These are phyloP conservation scores for Drosophila insularis DNA, from an alignment of 1,140 invertebrate species.

Conservation along the genomic window DNA sequence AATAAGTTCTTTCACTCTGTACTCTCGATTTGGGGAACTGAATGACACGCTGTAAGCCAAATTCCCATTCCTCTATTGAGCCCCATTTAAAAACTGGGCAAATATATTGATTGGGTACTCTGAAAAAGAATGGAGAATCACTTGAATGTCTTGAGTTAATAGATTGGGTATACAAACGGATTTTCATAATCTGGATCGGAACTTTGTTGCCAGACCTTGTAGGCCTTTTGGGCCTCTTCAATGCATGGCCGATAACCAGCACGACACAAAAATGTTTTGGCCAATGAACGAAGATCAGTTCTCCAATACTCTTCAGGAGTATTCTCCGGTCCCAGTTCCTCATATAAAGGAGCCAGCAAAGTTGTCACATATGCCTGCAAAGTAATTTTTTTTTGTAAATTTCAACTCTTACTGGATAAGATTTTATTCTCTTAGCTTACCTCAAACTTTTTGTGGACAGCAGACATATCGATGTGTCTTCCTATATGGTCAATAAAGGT, in stretches of 20 bases:
- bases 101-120: constrained; percentile 88
- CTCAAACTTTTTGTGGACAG: constrained; percentile 87
- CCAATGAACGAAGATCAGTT: constrained; percentile 85
- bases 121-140: constrained; percentile 71
- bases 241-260: constrained; percentile 89
- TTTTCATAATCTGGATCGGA: constrained; percentile 88
- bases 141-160: background rate
- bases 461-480: constrained; percentile 86
- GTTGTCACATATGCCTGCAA: constrained; percentile 86
- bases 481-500: constrained; percentile 91
- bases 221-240: constrained; percentile 86
- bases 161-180: constrained; percentile 84
- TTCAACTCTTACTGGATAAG: too few relatives aligned
- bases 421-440: constrained; percentile 71
- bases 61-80: constrained; percentile 89
- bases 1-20: constrained; percentile 88
- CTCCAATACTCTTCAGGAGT: constrained; percentile 85
- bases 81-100: constrained; percentile 91
- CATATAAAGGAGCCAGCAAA: constrained; percentile 86
- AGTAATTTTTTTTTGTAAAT: too few relatives aligned
- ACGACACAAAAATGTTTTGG: constrained; percentile 87
- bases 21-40: constrained; percentile 87
- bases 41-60: constrained; percentile 88
- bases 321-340: constrained; percentile 84
- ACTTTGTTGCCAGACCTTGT: constrained; percentile 87